Conservation (phyloP, 2,797 vertebrate species). For the Arctocebus calabarensis region DNA sequence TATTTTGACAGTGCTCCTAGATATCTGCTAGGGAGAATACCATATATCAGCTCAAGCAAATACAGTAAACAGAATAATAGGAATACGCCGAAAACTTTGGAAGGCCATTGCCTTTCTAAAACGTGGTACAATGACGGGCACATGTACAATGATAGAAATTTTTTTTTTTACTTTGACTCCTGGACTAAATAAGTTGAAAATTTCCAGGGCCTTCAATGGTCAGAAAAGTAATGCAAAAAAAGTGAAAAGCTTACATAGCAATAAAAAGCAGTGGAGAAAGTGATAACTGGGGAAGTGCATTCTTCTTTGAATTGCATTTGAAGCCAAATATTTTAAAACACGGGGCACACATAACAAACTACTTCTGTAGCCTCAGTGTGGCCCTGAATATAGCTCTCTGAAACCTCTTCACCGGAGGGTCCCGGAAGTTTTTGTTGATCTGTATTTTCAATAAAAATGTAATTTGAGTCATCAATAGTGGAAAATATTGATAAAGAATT, state of each 20-base stretch:
- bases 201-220: background rate
- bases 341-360: background rate
- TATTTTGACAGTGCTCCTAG: slow-evolving; percentile 16
- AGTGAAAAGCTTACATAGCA: background rate
- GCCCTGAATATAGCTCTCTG: background rate
- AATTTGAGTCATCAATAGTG: background rate
- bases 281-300: background rate
- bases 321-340: background rate
- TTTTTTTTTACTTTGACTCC: background rate
- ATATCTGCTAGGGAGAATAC: background rate
- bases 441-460: slow-evolving; percentile 41
- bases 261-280: background rate
- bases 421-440: background rate
- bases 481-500: background rate
- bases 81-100: background rate
- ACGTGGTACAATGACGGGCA: background rate
- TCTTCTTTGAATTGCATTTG: background rate
- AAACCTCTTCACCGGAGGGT: background rate
- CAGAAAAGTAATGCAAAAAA: background rate
- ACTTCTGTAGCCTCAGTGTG: background rate
- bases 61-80: background rate
- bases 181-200: background rate
- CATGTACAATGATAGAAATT: background rate
- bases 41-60: slow-evolving; percentile 19
- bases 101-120: background rate